Base-by-base conservation (phyloP, 2,797 vertebrate genomes). In the Catamblyrhynchus diadema region DNA sequence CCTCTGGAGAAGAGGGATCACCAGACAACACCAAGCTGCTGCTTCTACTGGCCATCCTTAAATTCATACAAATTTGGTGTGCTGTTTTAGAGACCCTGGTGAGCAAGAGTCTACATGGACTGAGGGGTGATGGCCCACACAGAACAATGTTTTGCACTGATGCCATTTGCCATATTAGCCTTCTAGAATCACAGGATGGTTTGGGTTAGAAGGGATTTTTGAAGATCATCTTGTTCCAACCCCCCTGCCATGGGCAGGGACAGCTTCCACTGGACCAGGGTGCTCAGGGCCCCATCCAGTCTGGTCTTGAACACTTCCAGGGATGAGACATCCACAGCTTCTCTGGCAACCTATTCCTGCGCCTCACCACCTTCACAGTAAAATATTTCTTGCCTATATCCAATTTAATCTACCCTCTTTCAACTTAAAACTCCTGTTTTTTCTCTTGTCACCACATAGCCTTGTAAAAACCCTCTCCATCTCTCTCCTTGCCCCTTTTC, bases 281-380 rank as follows among this genome's bases (percentile, higher is more conserved):
- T 69, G 19, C 27, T 57, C 59, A 53, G 2, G 42, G 19, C 17
- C 32, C 12, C 0, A 0, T 72, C 11, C 39, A 53, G 0, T 35
- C 30, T 57, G 39, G 1, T 27, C 47, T 69, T 53, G n/a, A 56
- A 30, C 9, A 16, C 1, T 81, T 64, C n/a, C 28, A 64, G 2
- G 4, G 45, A 41, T 25, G 12, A 8, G 8, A 2, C 53, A 64
- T 1, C 28, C 23, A 44, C 35, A 79, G 1, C 7, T 45, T 74
- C 33, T 57, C 27, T 37, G 39, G 7, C 9, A 89, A 20, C 14
- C 11, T 45, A 12, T 50, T 35, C 30, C 22, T 24, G 16, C 30
- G n/a, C 3, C 39, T 87, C 15, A 39, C 7, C 22, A 75, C 9
- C 6, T 27, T 54, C 35, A 45, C 3, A 2, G 0, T 27, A 60